Conservation (phyloP, 2,113 vertebrate genomes). For the Chauna torquata region DNA sequence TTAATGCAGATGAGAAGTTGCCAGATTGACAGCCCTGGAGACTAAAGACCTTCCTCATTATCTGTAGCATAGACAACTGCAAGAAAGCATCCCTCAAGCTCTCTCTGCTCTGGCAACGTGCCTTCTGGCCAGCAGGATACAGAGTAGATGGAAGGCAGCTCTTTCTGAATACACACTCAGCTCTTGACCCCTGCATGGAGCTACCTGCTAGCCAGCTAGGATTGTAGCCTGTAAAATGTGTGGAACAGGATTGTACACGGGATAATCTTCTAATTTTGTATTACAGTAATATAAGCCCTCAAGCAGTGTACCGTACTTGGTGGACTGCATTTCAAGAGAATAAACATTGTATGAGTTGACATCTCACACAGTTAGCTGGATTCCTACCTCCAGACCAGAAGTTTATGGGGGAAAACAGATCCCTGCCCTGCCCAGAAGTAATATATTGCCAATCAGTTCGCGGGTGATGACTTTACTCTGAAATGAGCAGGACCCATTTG, state of each 20-base stretch:
- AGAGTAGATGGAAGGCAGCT: background rate
- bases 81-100: conserved; percentile 7
- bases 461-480: background rate
- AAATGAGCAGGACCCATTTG: background rate
- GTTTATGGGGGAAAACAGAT: background rate
- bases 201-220: background rate
- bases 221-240: background rate
- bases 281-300: background rate
- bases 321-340: background rate
- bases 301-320: background rate
- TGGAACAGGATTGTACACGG: background rate
- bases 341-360: background rate
- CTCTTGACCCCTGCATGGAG: background rate
- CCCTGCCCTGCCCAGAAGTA: background rate
- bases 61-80: conserved; percentile 8
- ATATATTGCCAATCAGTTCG: background rate
- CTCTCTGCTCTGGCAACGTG: background rate
- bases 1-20: conserved; percentile 52
- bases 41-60: conserved; percentile 36
- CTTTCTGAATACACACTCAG: background rate
- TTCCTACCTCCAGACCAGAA: background rate
- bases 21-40: background rate
- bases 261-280: background rate
- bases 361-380: background rate
- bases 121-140: background rate